Base-by-base conservation (phyloP, 2,113 vertebrate genomes). In the Junco hyemalis region DNA sequence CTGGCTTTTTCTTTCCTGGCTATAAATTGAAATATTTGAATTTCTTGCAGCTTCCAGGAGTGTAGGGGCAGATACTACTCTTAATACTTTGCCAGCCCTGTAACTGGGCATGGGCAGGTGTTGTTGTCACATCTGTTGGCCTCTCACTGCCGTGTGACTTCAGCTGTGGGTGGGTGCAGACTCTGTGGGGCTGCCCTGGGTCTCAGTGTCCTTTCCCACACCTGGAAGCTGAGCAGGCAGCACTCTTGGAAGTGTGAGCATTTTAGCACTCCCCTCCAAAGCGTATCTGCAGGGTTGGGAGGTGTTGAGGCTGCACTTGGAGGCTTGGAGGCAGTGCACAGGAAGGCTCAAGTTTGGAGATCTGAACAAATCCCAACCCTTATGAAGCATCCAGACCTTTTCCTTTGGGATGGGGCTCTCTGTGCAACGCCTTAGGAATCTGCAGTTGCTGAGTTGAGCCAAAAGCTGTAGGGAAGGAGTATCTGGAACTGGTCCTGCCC, bases 221-320 rank as follows among this genome's bases (percentile, higher is more conserved):
- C 21, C 17, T 2, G 4, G 65, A 50, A 82, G 36, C 19, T 3
- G 9, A 70, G 31, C 36, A 56, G 40, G 40, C 44, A 65, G 47
- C 3, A 2, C 24, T 51, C 28, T 12, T 23, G 4, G 35, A 65
- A 57, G 16, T 5, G 14, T 29, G 20, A 80, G 12, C 44, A 11
- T 51, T 44, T 26, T 31, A 24, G 31, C 15, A 8, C 14, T 81
- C 48, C 20, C 8, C 23, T 86, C 53, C 44, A 7, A 6, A 14
- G 18, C 0, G 0, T 38, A 26, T 31, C 33, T 6, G 3, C 63
- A 44, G 74, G 42, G 42, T 24, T 88, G 66, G 66, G 36, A 72
- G 31, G 38, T 54, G 63, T n/a, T 77, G 64, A 36, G 42, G 35
- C 48, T 65, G 24, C n/a, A 14, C 15, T 38, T 66, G 47, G 33